These are phyloP conservation scores for pig (Sus scrofa) DNA, from an alignment of 2,113 vertebrate genomes.

Conservation along the genomic window DNA sequence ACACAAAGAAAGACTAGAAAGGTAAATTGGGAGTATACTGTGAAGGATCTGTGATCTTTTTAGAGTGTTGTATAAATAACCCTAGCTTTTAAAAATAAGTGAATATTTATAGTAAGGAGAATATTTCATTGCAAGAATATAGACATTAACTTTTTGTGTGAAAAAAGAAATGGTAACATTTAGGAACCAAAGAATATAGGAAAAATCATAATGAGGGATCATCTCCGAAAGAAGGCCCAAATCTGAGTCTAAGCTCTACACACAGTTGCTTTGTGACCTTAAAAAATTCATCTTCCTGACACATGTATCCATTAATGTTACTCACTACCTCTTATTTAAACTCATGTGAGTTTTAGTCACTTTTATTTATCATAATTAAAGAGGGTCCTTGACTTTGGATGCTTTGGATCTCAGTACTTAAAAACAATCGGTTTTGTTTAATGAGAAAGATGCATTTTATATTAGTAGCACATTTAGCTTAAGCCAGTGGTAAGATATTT, in stretches of 20 bases:
- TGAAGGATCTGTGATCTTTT: not conserved
- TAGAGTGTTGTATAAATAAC: not conserved
- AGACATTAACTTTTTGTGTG: not conserved
- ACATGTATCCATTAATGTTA: not conserved
- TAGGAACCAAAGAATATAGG: not conserved
- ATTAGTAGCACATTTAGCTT: not conserved
- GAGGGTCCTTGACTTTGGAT: not conserved
- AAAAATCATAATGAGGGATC: not conserved
- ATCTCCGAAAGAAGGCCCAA: not conserved
- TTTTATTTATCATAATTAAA: not conserved
- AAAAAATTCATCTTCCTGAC: not conserved
- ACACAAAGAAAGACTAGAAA: not conserved
- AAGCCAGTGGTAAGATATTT: not conserved
- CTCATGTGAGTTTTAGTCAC: not conserved
- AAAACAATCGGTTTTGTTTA: not conserved
- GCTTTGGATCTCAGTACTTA: not conserved
- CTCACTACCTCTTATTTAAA: not conserved
- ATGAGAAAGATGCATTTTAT: conserved; percentile 15
- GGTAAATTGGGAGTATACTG: not conserved
- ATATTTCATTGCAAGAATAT: not conserved
- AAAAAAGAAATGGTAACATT: not conserved
- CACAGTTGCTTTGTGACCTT: not conserved
- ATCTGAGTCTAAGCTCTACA: not conserved
- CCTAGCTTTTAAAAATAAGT: not conserved
- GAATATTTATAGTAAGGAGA: conserved; percentile 21